A percentile compares a stretch with the other conserved stretches of the same genome.
Evolutionary conservation across 37 sponge, comb jelly and placozoan species (phyloP).

Genomic region (Ephydatia muelleri): DNA sequence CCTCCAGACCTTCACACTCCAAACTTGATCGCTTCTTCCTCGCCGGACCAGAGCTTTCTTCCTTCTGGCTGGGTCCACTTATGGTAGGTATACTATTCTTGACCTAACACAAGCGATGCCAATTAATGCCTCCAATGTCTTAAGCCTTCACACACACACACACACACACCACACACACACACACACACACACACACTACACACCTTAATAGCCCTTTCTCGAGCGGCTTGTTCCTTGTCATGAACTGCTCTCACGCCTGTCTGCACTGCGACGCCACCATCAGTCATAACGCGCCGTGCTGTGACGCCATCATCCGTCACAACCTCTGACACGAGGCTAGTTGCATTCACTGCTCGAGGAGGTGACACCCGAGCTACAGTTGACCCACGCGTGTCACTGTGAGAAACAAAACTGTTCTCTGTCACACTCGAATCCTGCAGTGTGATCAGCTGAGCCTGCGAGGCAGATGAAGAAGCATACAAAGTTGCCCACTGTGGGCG

Average conservation of each 20-base stretch:
- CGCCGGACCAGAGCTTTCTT: not conserved
- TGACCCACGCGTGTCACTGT: not conserved
- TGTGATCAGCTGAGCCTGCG: not conserved
- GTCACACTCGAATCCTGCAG: not conserved
- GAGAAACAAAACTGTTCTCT: not conserved
- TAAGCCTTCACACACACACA: not conserved
- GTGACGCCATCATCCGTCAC: no score
- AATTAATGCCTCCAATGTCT: no score
- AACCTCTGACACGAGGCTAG: not conserved
- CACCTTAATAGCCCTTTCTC: not conserved
- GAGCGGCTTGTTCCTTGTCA: not conserved
- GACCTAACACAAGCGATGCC: not conserved
- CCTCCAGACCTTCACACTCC: not conserved
- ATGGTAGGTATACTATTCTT: not conserved
- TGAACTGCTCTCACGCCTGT: not conserved
- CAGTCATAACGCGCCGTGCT: not conserved
- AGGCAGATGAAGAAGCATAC: not conserved
- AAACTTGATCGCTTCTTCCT: not conserved
- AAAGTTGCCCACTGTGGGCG: not conserved
- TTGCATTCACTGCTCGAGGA: not conserved
- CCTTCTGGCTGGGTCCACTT: no score
- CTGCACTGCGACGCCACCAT: not conserved
- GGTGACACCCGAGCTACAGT: not conserved
- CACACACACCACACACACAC: not conserved
- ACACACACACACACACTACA: not conserved